phyloP scores from a whole-genome alignment of 1,140 invertebrate species.

The Zophobas morio region DNA sequence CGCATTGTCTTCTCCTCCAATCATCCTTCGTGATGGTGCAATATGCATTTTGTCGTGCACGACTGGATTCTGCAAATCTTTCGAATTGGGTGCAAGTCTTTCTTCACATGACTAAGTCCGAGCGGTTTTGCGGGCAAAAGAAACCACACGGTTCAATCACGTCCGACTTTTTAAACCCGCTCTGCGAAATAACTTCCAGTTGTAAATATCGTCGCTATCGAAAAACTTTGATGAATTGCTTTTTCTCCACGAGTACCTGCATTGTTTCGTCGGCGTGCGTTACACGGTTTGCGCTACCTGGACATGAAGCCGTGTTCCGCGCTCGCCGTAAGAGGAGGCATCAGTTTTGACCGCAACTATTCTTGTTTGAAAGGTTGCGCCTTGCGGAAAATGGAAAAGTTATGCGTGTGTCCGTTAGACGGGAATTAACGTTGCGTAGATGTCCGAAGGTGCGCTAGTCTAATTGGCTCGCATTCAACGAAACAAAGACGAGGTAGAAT shows the following conservation, averaged over 20 bases:
- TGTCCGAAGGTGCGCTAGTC: not conserved
- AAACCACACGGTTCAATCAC: slow-evolving; percentile 47
- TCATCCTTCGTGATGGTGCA: slow-evolving; percentile 44
- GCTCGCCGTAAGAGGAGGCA: slow-evolving; percentile 10
- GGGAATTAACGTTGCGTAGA: slow-evolving; percentile 28
- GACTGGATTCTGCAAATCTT: slow-evolving; percentile 49
- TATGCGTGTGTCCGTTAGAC: slow-evolving; percentile 24
- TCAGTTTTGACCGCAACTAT: slow-evolving; percentile 7
- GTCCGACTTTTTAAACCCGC: slow-evolving; percentile 42
- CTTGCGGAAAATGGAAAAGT: not conserved
- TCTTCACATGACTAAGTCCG: slow-evolving; percentile 48
- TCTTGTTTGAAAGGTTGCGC: not conserved
- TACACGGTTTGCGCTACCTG: slow-evolving; percentile 20
- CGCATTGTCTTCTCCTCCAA: too few relatives aligned
- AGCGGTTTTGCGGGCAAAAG: slow-evolving; percentile 45
- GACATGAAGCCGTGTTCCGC: not conserved
- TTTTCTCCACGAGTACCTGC: slow-evolving; percentile 32
- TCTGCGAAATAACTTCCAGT: slow-evolving; percentile 27
- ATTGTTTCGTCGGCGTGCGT: slow-evolving; percentile 39
- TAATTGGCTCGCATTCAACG: slow-evolving; percentile 37
- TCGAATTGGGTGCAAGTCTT: slow-evolving; percentile 48
- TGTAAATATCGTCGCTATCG: slow-evolving; percentile 35
- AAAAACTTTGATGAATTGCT: slow-evolving; percentile 41
- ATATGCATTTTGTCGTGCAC: slow-evolving; percentile 49
- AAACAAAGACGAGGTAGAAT: slow-evolving; percentile 8